phyloP scores from a whole-genome alignment of 2,888 invertebrate genomes.

The Zonitis immaculata region DNA sequence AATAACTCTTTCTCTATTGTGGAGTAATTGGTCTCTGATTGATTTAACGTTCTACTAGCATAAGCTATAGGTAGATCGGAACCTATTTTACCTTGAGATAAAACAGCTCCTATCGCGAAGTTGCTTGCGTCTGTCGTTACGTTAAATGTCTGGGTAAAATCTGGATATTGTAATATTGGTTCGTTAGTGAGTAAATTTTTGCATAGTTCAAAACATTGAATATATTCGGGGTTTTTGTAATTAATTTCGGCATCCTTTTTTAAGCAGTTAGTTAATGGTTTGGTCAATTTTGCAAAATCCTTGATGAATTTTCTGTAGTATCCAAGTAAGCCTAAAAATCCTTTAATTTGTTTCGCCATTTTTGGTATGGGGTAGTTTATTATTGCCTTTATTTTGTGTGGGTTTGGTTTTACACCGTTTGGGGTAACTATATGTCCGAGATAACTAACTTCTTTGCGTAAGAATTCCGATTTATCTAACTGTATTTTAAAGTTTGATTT shows the following conservation, averaged over 20 bases:
- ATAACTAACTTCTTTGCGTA: constrained; percentile 31
- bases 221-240: too few species aligned
- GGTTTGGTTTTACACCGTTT: constrained; percentile 36
- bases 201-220: constrained; percentile 17
- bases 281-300: too few species aligned
- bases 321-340: constrained; percentile 28
- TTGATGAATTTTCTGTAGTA: constrained; percentile 23
- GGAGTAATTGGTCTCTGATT: constrained; percentile 28
- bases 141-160: constrained; percentile 5
- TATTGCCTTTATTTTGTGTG: constrained; percentile 32
- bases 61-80: constrained; percentile 25
- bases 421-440: constrained; percentile 37
- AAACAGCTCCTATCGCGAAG: constrained; percentile 23
- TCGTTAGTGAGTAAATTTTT: constrained; percentile 14
- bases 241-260: too few species aligned
- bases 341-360: constrained; percentile 32
- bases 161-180: constrained; percentile 18
- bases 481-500: constrained; percentile 24
- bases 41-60: constrained; percentile 23
- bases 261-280: too few species aligned
- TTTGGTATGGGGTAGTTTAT: constrained; percentile 23
- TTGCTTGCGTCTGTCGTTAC: constrained; percentile 29
- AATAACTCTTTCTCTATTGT: constrained; percentile 35
- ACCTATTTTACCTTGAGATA: constrained; percentile 20
- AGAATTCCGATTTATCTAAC: constrained; percentile 18